Base-by-base conservation (phyloP, 2,888 invertebrate genomes). In the Dolomedes plantarius region DNA sequence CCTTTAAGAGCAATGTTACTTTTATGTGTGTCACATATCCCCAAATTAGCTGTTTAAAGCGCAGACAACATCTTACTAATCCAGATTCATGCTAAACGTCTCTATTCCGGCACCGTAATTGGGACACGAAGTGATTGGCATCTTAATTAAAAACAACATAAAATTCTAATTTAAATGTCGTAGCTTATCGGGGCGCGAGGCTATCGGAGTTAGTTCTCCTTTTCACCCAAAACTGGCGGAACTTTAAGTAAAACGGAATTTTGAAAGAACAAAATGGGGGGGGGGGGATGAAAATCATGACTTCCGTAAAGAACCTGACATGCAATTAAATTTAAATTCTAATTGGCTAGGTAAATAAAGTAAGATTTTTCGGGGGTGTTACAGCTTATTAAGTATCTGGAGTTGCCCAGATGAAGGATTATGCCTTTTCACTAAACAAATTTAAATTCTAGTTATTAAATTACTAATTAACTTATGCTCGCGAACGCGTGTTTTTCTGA, bases 101-200 rank as follows among this genome's bases (percentile, higher is more conserved):
- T 36, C 11, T 11, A 11, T 36, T 7, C 11, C 36, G n/a, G 2
- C 16, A 7, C 46, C 2, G 11, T 16, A 46, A 46, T 46, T 16
- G 16, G 9, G 46, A 16, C 46, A 23, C 3, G 16, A 1, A 56
- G 5, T 56, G 56, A 56, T 56, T 69, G 28, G 73, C 50, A 62
- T 67, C 71, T 83, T 83, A 77, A 83, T 83, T 77, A 83, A 83
- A 83, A 83, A 76, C 29, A 77, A 77, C 72, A 67, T 72, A 71
- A 83, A 72, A 73, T 67, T 50, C 83, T 73, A 83, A 83, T 83
- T 83, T 77, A 83, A 83, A 72, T 64, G 83, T 83, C 77, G 65
- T 56, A 23, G 56, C 23, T 23, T 23, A 56, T 23, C 11, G 23
- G n/a, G 5, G 36, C 23, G 23, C 23, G 16, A 56, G 16, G 16